These are phyloP conservation scores for Sarcophilus harrisii DNA, from an alignment of 2,797 vertebrate species.

Conservation along the genomic window DNA sequence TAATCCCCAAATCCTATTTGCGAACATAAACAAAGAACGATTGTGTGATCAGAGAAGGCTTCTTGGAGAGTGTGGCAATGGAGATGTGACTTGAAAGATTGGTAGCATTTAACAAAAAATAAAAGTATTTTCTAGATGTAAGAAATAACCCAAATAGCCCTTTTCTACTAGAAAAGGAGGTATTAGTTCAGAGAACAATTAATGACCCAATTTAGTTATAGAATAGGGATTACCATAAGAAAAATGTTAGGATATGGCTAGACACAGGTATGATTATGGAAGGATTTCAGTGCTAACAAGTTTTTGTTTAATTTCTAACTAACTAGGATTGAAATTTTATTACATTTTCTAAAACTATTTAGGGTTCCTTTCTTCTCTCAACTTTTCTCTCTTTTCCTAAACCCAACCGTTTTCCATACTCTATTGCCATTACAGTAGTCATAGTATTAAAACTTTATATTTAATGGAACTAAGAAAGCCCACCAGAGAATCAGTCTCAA, in stretches of 20 bases:
- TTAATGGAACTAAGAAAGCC: constrained; percentile 60
- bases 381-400: neutral
- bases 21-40: neutral
- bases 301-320: neutral
- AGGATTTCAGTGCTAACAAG: neutral
- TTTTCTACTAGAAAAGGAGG: neutral
- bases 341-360: neutral
- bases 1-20: neutral
- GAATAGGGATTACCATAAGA: neutral
- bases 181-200: neutral
- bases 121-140: neutral
- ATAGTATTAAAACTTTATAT: constrained; percentile 45
- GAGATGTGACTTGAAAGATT: neutral
- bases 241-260: neutral
- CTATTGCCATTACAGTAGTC: constrained; percentile 13
- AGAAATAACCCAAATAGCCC: neutral
- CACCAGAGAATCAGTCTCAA: constrained; percentile 30
- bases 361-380: neutral
- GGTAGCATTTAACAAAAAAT: neutral
- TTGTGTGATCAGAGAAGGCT: neutral
- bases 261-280: neutral
- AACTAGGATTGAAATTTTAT: neutral
- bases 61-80: neutral
- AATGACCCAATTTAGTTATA: neutral
- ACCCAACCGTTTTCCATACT: neutral